phyloP scores from a whole-genome alignment of 2,113 vertebrate species.

The Rhinopomastus cyanomelas region DNA sequence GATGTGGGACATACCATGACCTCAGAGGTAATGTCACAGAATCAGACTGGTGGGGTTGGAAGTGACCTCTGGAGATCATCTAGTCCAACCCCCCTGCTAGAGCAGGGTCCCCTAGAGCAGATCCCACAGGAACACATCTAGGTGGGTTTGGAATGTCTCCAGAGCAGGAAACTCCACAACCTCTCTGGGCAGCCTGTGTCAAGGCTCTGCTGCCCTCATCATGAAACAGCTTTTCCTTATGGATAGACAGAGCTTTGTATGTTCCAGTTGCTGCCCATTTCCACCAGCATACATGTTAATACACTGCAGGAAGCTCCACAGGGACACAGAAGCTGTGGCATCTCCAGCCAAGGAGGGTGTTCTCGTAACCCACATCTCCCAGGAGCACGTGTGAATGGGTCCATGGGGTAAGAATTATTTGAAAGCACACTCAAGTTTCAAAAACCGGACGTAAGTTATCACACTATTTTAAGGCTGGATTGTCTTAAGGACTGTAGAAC shows the following conservation, averaged over 20 bases:
- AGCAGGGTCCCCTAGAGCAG: no score
- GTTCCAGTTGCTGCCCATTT: background rate
- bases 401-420: background rate
- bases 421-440: background rate
- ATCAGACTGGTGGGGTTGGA: no score
- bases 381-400: rapidly evolving
- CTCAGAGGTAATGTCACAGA: rapidly evolving
- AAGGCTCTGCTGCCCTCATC: no score
- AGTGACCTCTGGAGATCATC: no score
- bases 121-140: no score
- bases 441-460: background rate
- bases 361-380: background rate
- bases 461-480: background rate
- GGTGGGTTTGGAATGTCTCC: no score
- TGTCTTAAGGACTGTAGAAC: background rate
- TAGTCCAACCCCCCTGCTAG: no score
- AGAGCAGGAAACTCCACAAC: no score
- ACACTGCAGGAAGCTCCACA: rapidly evolving
- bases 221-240: no score
- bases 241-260: no score
- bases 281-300: rapidly evolving
- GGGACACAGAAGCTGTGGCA: background rate
- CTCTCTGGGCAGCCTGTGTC: no score
- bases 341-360: rapidly evolving
- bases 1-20: no score